These are phyloP conservation scores for Apus apus DNA, from an alignment of 2,113 vertebrate genomes.

Conservation along the genomic window DNA sequence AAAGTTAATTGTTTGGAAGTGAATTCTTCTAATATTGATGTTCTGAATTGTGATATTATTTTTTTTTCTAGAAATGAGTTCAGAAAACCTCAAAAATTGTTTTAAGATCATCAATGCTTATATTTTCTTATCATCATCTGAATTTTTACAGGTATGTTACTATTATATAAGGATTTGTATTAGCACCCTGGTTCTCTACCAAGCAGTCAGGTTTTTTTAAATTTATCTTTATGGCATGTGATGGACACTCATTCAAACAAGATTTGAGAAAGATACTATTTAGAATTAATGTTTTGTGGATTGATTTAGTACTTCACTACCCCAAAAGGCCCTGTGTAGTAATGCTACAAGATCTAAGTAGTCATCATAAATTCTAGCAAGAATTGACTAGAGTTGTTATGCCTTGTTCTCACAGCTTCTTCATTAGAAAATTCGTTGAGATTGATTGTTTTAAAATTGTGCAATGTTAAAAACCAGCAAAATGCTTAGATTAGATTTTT, in stretches of 20 bases:
- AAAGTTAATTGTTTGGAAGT: not conserved
- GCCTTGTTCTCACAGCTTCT: not conserved
- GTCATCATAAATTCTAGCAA: not conserved
- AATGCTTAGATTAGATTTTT: not conserved
- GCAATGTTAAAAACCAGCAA: not conserved
- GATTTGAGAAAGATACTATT: not conserved
- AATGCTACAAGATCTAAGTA: not conserved
- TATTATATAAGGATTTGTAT: not conserved
- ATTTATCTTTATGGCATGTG: not conserved
- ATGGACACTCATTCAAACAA: not conserved
- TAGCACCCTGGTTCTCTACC: not conserved
- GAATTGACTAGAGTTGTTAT: not conserved
- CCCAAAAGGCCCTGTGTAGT: not conserved
- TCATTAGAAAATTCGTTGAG: not conserved
- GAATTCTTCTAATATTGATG: not conserved
- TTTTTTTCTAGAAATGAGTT: slow-evolving; percentile 89
- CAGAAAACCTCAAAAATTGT: slow-evolving; percentile 93
- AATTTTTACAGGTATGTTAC: slow-evolving; percentile 92
- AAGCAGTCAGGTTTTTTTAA: not conserved
- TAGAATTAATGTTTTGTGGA: not conserved
- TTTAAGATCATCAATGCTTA: slow-evolving; percentile 97
- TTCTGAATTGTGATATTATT: slow-evolving; percentile 19
- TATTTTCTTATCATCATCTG: slow-evolving; percentile 88
- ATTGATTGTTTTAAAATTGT: not conserved
- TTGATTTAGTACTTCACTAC: not conserved